A percentile compares a stretch with the other conserved stretches of the same genome.
phyloP scores from a whole-genome alignment of 2,113 vertebrate genomes.

The Lagopus muta region DNA sequence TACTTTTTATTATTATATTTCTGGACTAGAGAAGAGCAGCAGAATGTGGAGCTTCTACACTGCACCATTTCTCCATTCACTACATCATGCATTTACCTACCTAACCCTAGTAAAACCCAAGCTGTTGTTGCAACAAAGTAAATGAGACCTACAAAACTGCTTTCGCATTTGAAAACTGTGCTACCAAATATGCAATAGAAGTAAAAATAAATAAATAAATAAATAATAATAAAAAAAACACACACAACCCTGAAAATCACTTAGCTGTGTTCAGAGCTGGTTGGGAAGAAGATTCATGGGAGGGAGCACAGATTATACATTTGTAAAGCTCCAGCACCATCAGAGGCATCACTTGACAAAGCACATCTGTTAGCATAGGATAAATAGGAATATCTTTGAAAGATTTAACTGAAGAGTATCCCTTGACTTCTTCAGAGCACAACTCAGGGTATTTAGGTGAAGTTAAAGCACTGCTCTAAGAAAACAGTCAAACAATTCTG shows the following conservation, averaged over 20 bases:
- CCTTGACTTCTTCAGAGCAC: background rate
- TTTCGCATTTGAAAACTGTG: background rate
- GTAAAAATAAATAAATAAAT: no score
- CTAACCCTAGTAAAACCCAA: background rate
- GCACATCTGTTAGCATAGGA: background rate
- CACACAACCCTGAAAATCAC: background rate
- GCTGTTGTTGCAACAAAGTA: background rate
- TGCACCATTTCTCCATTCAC: fast-evolving
- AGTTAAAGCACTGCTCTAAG: background rate
- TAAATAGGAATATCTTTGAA: background rate
- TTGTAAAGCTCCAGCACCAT: background rate
- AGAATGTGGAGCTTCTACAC: background rate
- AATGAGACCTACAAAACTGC: background rate
- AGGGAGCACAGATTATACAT: background rate
- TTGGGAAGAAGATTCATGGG: background rate
- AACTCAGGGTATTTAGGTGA: background rate
- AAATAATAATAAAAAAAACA: no score
- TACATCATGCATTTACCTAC: background rate
- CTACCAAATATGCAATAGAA: fast-evolving
- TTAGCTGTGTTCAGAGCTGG: background rate
- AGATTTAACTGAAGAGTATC: background rate
- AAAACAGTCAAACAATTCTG: background rate
- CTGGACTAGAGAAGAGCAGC: background rate
- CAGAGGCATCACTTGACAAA: background rate
- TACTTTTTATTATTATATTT: background rate